Conservation (phyloP, 92 coral and sea anemone genomes). For the Virgularia gustaviana region DNA sequence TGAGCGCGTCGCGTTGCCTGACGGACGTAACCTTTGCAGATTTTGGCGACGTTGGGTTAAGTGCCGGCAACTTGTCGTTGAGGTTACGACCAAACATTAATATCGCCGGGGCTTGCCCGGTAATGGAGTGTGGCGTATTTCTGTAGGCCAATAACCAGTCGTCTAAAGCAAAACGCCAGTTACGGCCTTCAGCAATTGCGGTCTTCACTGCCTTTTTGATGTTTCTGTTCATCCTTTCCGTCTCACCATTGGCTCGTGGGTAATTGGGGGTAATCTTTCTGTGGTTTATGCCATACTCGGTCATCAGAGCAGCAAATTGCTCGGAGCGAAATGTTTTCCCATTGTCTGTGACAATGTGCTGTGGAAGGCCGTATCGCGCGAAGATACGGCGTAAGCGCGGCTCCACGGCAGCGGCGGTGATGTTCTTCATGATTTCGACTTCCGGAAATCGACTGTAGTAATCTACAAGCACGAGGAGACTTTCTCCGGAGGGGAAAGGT, state of each 20-base stretch:
- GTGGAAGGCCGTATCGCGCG: neutral
- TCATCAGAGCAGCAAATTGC: neutral
- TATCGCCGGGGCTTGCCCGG: neutral
- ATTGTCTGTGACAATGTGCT: neutral
- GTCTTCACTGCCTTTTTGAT: neutral
- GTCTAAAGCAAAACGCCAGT: neutral
- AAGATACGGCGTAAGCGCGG: neutral
- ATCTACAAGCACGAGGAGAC: no score
- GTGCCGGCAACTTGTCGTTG: no score
- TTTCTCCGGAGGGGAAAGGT: no score
- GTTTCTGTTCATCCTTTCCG: neutral
- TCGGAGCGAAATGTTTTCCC: neutral
- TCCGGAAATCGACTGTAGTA: neutral
- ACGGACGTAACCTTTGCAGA: no score
- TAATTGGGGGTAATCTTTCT: neutral
- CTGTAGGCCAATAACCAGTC: neutral
- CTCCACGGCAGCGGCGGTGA: neutral
- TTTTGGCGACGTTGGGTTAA: no score
- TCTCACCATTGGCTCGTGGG: neutral
- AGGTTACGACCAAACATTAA: no score
- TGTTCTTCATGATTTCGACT: neutral
- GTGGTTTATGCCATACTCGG: neutral
- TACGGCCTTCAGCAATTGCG: neutral
- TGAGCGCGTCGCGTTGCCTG: no score
- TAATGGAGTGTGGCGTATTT: neutral